phyloP scores from a whole-genome alignment of 2,888 invertebrate genomes.

The Drosophila phalerata region DNA sequence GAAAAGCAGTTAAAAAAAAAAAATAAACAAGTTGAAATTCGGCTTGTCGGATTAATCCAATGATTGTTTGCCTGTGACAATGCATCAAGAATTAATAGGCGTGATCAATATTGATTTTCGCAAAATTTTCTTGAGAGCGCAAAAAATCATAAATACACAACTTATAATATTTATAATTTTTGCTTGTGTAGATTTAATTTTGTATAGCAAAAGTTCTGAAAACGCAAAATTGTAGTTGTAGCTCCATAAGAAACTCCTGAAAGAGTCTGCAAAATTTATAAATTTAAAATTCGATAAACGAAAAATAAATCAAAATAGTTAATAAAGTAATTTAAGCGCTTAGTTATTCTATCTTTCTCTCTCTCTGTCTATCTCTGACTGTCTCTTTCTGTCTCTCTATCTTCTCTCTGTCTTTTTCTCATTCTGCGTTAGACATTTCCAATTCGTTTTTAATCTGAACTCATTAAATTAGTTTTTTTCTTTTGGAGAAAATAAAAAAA shows the following conservation, averaged over 20 bases:
- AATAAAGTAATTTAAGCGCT: constrained; percentile 20
- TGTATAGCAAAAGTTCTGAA: constrained; percentile 60
- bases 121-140: neutral
- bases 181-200: constrained; percentile 84
- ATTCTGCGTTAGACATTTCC: constrained; percentile 15
- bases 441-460: constrained; percentile 20
- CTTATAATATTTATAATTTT: constrained; percentile 71
- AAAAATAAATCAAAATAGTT: constrained; percentile 15
- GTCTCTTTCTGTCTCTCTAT: constrained; percentile 4
- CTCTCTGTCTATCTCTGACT: constrained; percentile 21
- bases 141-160: constrained; percentile 18
- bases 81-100: neutral
- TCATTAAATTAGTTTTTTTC: constrained; percentile 21
- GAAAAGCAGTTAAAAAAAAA: constrained; percentile 22
- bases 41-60: constrained; percentile 25
- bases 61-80: constrained; percentile 24
- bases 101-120: neutral
- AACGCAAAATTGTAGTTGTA: constrained; percentile 78
- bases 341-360: constrained; percentile 11
- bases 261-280: constrained; percentile 18
- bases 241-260: constrained; percentile 29
- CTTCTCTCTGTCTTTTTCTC: constrained; percentile 15
- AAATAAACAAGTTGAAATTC: constrained; percentile 8
- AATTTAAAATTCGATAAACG: constrained; percentile 11
- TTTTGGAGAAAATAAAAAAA: constrained; percentile 21